phyloP scores from a whole-genome alignment of 2,888 invertebrate genomes.

The Isotomurus palustris region DNA sequence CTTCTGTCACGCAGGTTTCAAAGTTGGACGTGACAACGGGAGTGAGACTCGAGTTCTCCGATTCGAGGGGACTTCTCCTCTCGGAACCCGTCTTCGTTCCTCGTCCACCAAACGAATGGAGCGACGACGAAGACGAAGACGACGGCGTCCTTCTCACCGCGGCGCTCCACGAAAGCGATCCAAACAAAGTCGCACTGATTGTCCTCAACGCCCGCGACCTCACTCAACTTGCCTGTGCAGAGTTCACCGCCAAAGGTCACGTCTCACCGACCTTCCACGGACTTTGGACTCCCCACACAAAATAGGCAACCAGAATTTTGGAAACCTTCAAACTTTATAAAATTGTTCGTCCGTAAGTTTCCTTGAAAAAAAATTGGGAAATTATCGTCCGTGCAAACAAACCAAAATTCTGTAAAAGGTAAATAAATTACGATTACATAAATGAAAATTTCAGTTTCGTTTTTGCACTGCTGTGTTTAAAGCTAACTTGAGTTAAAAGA shows the following conservation, averaged over 20 bases:
- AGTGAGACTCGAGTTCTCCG: slow-evolving; percentile 48
- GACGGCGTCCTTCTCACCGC: slow-evolving; percentile 51
- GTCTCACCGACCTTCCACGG: slow-evolving; percentile 44
- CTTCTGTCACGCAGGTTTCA: slow-evolving; percentile 50
- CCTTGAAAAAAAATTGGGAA: too few species aligned
- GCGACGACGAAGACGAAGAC: too few species aligned
- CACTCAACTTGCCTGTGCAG: slow-evolving; percentile 49
- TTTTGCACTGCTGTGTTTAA: too few species aligned
- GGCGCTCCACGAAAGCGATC: slow-evolving; percentile 45
- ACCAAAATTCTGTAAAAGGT: too few species aligned
- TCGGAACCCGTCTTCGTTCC: slow-evolving; percentile 53
- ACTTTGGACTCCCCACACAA: slow-evolving; percentile 31
- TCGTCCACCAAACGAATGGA: slow-evolving; percentile 48
- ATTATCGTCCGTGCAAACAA: too few species aligned
- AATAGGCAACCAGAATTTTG: too few species aligned
- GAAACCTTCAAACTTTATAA: too few species aligned
- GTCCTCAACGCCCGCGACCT: slow-evolving; percentile 50
- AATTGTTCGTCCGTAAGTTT: too few species aligned
- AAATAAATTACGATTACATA: too few species aligned
- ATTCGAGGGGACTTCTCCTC: slow-evolving; percentile 48
- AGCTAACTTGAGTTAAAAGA: too few species aligned
- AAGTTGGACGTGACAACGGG: slow-evolving; percentile 51
- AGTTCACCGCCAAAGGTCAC: slow-evolving; percentile 43
- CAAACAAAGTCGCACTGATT: slow-evolving; percentile 46
- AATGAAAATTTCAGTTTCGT: too few species aligned